Evolutionary conservation across 2,888 invertebrate genomes (phyloP), one percentile per base, ranked within the genome.

Genomic region (Stenchaetothrips biformis): DNA sequence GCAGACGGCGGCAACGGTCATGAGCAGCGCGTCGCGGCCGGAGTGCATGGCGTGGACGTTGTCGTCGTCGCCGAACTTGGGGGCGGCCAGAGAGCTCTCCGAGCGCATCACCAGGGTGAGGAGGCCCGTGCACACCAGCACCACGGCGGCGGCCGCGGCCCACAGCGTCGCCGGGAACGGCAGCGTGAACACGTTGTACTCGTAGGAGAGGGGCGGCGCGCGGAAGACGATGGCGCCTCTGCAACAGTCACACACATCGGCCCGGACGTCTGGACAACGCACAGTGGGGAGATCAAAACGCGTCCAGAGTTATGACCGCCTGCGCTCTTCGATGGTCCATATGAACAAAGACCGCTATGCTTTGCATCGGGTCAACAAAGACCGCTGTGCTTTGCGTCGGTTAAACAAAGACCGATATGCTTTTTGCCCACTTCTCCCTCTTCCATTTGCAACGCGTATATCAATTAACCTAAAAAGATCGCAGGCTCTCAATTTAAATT

Each of bases 181-280:
- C 77, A 59, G 78, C 78, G 78, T 27, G 80, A 78, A 80, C 78
- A 80, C 78, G 80, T 80, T 80, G 78, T n/a, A 25, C 77, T 78
- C 80, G 78, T 48, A 47, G 16, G 80, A 59, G 16, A 80, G 77
- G 18, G 77, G 37, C 21, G 80, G 80, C 78, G 77, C 77, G 18
- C 77, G 80, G 78, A 77, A 78, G 21, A 80, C 21, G 53, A 80
- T 53, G 37, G 18, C 47, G 27, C 77, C 77, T 18, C 80, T 80
- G 80, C 25, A 48, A 27, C 37, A 37, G 2, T 1, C 37, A 37
- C 37, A 1, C 37, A 37, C 37, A 37, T 2, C 37, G 37, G 1
- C 37, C 2, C 4, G 37, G 37, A 37, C 37, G 37, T 37, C 37
- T 4, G 4, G 37, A 37, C 37, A 4, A 37, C 37, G 37, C 4